Evolutionary conservation across 2,797 vertebrate genomes (phyloP).

Genomic region (Lindbergichthys nudifrons): DNA sequence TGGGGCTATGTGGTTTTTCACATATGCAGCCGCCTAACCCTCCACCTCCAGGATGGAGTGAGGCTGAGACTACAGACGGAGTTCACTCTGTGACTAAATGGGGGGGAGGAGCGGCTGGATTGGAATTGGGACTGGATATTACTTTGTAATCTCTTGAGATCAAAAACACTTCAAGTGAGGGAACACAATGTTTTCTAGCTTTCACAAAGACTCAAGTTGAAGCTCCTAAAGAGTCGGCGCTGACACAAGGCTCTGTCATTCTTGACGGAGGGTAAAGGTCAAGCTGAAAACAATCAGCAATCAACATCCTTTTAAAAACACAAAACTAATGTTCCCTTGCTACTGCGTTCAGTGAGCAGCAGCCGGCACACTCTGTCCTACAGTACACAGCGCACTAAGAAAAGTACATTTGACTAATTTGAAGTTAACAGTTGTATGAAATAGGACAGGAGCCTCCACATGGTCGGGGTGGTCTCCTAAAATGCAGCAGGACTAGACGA

Average conservation of each 20-base stretch:
- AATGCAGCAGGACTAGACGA: neutral
- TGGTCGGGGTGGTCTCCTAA: neutral
- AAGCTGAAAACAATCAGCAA: neutral
- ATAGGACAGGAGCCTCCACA: too few relatives aligned
- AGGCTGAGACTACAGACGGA: too few relatives aligned
- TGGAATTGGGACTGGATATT: neutral
- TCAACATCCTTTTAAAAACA: neutral
- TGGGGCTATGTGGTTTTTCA: too few relatives aligned
- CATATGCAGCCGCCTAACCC: too few relatives aligned
- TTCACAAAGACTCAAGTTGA: neutral
- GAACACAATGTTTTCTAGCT: conserved; percentile 16
- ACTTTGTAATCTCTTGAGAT: conserved; percentile 35
- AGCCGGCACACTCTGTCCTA: neutral
- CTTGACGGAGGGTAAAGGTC: neutral
- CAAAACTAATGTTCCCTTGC: neutral
- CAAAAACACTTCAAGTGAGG: conserved; percentile 7
- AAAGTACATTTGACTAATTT: neutral
- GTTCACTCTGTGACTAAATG: too few relatives aligned
- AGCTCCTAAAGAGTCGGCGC: neutral
- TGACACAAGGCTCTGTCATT: neutral
- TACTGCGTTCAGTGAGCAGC: neutral
- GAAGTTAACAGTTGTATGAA: too few relatives aligned
- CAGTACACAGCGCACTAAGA: neutral
- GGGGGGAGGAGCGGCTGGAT: too few relatives aligned
- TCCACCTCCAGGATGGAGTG: too few relatives aligned